Conservation (phyloP, 2,113 vertebrate species). For the Dicentrarchus labrax region DNA sequence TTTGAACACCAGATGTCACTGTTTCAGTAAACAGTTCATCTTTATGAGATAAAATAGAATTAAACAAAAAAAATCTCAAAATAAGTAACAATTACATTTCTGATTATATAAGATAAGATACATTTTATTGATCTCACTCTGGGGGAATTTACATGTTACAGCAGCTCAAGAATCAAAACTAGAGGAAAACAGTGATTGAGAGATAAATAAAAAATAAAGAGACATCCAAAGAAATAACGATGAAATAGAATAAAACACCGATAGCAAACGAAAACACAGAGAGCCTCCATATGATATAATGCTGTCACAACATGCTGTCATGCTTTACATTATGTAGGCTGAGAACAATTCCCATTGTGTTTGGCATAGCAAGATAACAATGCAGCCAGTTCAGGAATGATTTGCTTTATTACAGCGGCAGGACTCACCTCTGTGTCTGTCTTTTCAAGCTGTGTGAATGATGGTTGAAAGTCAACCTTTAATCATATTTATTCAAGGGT, state of each 20-base stretch:
- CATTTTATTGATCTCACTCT: too few relatives aligned
- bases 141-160: too few relatives aligned
- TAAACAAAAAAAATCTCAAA: not conserved
- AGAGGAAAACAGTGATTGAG: too few relatives aligned
- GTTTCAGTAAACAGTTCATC: not conserved
- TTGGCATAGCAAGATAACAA: conserved; percentile 59
- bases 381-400: conserved; percentile 74
- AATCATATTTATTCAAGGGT: not conserved
- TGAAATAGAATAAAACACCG: not conserved
- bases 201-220: not conserved
- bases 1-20: not conserved
- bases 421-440: conserved; percentile 11
- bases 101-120: too few relatives aligned
- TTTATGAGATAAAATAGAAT: not conserved
- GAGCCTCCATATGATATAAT: conserved; percentile 6
- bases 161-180: too few relatives aligned
- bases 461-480: conserved; percentile 1
- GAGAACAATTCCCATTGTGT: conserved; percentile 68
- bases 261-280: not conserved
- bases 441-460: conserved; percentile 27
- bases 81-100: too few relatives aligned
- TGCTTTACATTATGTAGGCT: conserved; percentile 43
- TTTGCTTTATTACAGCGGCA: conserved; percentile 56
- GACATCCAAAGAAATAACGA: not conserved
- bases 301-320: conserved; percentile 32